Evolutionary conservation across 35 echinoderm and acorn worm species (phyloP).

Genomic region (Eucidaris tribuloides): DNA sequence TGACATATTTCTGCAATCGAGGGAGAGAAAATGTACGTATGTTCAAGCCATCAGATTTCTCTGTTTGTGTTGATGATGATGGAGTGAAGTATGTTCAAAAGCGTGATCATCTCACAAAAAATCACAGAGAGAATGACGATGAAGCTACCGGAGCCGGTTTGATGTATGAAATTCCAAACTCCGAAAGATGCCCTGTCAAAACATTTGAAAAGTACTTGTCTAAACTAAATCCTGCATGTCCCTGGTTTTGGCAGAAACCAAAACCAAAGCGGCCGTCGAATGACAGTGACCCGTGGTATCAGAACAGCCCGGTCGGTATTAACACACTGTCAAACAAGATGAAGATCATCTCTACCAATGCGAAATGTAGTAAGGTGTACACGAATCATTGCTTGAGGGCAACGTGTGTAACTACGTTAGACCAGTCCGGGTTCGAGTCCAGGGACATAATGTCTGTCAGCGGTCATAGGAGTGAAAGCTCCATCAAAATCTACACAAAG

Average conservation of each 20-base stretch:
- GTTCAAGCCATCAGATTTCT: too few relatives aligned
- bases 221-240: constrained; percentile 50
- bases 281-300: constrained; percentile 8
- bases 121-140: too few relatives aligned
- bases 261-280: background rate
- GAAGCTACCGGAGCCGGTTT: too few relatives aligned
- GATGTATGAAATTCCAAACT: too few relatives aligned
- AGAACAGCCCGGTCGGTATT: constrained; percentile 13
- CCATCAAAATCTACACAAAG: background rate
- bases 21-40: too few relatives aligned
- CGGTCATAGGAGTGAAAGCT: constrained; percentile 24
- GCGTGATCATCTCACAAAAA: too few relatives aligned
- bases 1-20: too few relatives aligned
- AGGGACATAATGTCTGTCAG: constrained; percentile 45
- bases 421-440: constrained; percentile 36
- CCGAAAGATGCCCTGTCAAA: too few relatives aligned
- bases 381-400: constrained; percentile 35
- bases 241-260: constrained; percentile 39
- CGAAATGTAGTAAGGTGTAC: constrained; percentile 21
- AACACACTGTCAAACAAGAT: constrained; percentile 31
- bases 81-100: too few relatives aligned
- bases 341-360: constrained; percentile 30
- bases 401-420: constrained; percentile 30
- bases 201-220: too few relatives aligned
- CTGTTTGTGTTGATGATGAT: too few relatives aligned